phyloP scores from a whole-genome alignment of 1,140 invertebrate genomes.

The Popillia japonica region DNA sequence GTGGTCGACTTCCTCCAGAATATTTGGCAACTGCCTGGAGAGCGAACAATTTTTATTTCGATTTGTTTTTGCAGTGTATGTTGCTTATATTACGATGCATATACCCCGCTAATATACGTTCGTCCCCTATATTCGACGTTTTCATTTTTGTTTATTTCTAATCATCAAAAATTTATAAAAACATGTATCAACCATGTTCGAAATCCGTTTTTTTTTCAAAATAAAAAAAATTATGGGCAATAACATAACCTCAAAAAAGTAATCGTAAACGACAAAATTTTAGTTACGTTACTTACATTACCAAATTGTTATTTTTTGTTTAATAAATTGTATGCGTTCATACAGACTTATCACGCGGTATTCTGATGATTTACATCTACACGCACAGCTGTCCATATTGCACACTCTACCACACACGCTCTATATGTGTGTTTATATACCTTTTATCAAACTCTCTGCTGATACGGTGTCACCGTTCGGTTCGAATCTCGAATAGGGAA shows the following conservation, averaged over 20 bases:
- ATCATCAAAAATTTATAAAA: neutral
- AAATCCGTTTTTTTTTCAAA: neutral
- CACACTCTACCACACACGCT: constrained; percentile 9
- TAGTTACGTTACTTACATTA: neutral
- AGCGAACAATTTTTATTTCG: constrained; percentile 36
- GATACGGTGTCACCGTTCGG: constrained; percentile 26
- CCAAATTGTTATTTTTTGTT: neutral
- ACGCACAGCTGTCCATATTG: neutral
- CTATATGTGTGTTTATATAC: constrained; percentile 20
- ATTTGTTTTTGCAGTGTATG: constrained; percentile 33
- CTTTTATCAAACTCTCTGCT: constrained; percentile 21
- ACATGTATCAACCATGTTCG: neutral
- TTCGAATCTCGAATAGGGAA: constrained; percentile 25
- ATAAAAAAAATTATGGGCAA: neutral
- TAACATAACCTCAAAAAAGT: constrained; percentile 13
- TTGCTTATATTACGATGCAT: neutral
- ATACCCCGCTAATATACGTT: neutral
- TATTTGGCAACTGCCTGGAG: constrained; percentile 44
- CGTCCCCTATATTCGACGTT: neutral
- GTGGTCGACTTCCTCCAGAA: constrained; percentile 48
- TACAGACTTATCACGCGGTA: neutral
- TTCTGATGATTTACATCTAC: neutral
- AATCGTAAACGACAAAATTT: neutral
- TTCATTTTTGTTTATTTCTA: neutral
- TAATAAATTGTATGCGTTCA: neutral